Conservation (phyloP, 2,797 vertebrate genomes). For the Lithobates pipiens region DNA sequence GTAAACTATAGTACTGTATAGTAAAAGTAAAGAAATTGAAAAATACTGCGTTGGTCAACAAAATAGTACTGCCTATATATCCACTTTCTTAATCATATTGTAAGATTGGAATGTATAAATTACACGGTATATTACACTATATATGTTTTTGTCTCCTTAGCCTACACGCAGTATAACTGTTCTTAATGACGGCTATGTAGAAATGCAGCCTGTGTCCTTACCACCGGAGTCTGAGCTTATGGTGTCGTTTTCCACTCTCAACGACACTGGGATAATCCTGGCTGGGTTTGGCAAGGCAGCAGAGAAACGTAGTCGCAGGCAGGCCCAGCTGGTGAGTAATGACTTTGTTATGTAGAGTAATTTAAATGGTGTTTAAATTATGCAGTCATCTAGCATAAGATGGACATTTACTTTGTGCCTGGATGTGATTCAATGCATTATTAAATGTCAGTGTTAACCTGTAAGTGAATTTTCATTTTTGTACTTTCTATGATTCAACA, state of each 20-base stretch:
- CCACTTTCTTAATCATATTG: no score
- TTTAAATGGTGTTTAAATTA: constrained; percentile 12
- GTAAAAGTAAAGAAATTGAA: no score
- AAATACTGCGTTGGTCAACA: no score
- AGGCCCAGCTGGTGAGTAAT: constrained; percentile 77
- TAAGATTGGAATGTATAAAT: no score
- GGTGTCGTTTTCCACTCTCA: constrained; percentile 86
- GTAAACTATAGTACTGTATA: no score
- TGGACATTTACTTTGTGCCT: no score
- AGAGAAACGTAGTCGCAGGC: constrained; percentile 69
- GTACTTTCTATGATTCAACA: no score
- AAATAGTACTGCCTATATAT: no score
- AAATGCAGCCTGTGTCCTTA: constrained; percentile 79
- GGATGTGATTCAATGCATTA: no score
- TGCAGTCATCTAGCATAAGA: neutral
- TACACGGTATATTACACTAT: no score
- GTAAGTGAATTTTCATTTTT: no score
- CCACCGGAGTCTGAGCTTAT: constrained; percentile 82
- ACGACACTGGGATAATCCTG: constrained; percentile 86
- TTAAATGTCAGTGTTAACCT: no score
- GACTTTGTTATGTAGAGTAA: constrained; percentile 2
- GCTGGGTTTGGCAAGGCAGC: constrained; percentile 75
- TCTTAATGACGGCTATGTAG: constrained; percentile 82
- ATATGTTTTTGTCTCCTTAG: constrained; percentile 68
- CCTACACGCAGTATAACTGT: constrained; percentile 86